Conservation (phyloP, 2,888 invertebrate species). For the Blastobasis lacticolella region DNA sequence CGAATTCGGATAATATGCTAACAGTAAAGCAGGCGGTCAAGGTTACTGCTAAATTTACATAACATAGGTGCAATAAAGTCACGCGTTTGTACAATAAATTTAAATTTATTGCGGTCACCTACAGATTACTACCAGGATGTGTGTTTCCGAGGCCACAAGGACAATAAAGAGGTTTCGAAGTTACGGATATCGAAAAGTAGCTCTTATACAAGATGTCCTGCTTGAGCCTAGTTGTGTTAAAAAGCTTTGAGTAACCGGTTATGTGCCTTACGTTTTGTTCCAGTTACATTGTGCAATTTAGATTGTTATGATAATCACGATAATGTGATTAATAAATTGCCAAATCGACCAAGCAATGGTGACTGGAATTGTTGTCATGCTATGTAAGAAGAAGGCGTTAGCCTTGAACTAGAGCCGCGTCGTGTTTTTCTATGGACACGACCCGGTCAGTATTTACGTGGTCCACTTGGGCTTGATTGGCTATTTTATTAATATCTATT, state of each 20-base stretch:
- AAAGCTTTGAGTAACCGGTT: neutral
- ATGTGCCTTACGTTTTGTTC: no score
- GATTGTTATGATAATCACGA: conserved; percentile 1
- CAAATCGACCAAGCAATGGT: neutral
- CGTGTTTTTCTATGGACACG: conserved; percentile 1
- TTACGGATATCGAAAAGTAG: no score
- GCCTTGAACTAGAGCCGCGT: conserved; percentile 43
- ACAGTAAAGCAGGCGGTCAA: conserved; percentile 39
- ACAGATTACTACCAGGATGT: no score
- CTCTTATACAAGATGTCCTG: no score
- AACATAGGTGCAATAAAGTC: conserved; percentile 20
- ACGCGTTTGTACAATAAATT: conserved; percentile 23
- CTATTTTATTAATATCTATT: no score
- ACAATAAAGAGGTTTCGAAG: no score
- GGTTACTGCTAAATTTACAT: conserved; percentile 36
- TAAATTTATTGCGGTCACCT: no score
- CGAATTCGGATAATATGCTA: conserved; percentile 2
- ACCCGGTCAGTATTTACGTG: no score
- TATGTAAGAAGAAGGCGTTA: conserved; percentile 7
- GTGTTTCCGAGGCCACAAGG: no score
- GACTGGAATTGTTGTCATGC: neutral
- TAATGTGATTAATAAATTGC: conserved; percentile 14
- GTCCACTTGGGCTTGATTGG: no score
- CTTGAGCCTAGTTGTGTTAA: no score
- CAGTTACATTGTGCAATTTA: no score